A percentile compares a stretch with the other conserved stretches of the same genome.
phyloP scores from a whole-genome alignment of 1,140 invertebrate species.

The Zaprionus ornatus region DNA sequence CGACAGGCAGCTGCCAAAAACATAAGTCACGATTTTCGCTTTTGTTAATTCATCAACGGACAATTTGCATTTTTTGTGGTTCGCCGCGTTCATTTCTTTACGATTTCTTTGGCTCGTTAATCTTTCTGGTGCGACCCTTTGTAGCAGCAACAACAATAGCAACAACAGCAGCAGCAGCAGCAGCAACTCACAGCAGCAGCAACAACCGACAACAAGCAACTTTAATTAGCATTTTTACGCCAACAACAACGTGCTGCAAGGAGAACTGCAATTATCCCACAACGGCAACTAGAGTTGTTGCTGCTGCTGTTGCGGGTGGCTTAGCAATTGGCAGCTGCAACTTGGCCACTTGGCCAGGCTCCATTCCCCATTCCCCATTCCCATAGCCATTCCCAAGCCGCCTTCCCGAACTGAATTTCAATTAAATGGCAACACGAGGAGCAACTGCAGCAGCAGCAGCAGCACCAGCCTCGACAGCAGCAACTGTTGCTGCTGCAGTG shows the following conservation, averaged over 20 bases:
- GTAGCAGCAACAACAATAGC: constrained; percentile 27
- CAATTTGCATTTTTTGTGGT: constrained; percentile 78
- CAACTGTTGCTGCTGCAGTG: constrained; percentile 42
- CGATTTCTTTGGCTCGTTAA: constrained; percentile 78
- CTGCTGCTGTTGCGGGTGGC: constrained; percentile 38
- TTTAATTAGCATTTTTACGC: constrained; percentile 82
- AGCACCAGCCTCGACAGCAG: constrained; percentile 21
- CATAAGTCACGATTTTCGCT: constrained; percentile 83
- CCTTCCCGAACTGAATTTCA: constrained; percentile 67
- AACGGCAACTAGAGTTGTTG: constrained; percentile 28
- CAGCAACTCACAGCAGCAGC: constrained; percentile 3
- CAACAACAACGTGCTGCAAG: constrained; percentile 40
- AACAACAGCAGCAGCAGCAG: constrained; percentile 4
- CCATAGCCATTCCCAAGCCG: constrained; percentile 60
- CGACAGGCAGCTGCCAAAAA: constrained; percentile 80
- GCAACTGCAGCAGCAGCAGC: constrained; percentile 32
- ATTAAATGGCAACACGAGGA: constrained; percentile 72
- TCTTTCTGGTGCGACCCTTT: constrained; percentile 71
- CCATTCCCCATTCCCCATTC: constrained; percentile 42
- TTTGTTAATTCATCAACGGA: constrained; percentile 83
- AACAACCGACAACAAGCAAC: constrained; percentile 64
- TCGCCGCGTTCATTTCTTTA: constrained; percentile 68
- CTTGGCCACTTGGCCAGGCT: constrained; percentile 35
- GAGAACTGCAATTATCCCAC: constrained; percentile 61
- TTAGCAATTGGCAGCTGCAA: constrained; percentile 53